Percentiles rank a stretch among this genome's conserved stretches.
phyloP scores from a whole-genome alignment of 2,888 invertebrate genomes.

The Euzetes globulus region DNA sequence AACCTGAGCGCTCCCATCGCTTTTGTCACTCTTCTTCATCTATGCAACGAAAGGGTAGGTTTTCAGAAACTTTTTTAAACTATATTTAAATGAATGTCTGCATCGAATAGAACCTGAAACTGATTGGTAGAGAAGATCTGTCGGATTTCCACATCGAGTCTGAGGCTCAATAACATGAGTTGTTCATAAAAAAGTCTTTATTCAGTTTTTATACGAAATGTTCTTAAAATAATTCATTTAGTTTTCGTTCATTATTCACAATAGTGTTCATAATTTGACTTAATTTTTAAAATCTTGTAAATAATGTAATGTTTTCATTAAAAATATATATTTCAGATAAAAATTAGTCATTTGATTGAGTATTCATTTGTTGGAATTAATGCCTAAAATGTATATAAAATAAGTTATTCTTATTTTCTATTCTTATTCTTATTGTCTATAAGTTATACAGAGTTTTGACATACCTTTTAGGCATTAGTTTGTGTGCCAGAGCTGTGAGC shows the following conservation, averaged over 20 bases:
- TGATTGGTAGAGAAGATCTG: slow-evolving; percentile 3
- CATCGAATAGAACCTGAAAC: neutral
- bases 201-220: neutral
- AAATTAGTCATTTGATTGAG: too few relatives aligned
- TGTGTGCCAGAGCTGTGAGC: neutral
- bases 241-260: too few relatives aligned
- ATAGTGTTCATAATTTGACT: too few relatives aligned
- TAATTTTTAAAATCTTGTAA: too few relatives aligned
- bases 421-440: too few relatives aligned
- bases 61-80: neutral
- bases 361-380: too few relatives aligned
- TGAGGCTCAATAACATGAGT: neutral
- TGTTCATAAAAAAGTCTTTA: neutral
- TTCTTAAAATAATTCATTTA: too few relatives aligned
- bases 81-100: neutral
- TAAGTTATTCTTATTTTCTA: too few relatives aligned
- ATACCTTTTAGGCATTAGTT: slow-evolving; percentile 2
- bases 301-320: too few relatives aligned
- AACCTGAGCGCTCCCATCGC: slow-evolving; percentile 70
- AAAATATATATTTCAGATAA: too few relatives aligned
- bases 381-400: too few relatives aligned
- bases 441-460: neutral
- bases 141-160: neutral
- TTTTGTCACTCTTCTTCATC: slow-evolving; percentile 69
- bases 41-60: slow-evolving; percentile 66